A percentile compares a stretch with the other conserved stretches of the same genome.
Evolutionary conservation across 1,140 invertebrate species (phyloP).

Genomic region (Trypoxylus dichotomus): DNA sequence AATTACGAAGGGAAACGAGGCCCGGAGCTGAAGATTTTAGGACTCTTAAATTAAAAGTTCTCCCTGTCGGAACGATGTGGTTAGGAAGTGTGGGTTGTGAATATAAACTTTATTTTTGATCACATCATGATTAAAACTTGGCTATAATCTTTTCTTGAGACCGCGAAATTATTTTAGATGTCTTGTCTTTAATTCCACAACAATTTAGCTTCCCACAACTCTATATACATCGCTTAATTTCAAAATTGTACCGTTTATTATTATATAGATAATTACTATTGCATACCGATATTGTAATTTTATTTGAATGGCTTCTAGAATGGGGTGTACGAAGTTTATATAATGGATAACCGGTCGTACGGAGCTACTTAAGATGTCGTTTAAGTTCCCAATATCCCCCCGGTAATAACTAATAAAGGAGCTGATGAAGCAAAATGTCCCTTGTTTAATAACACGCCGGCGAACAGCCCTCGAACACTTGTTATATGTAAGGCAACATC

Average conservation of each 20-base stretch:
- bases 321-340: slow-evolving; percentile 20
- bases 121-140: no score
- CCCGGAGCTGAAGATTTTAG: background rate
- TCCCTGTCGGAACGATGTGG: background rate
- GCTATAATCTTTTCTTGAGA: no score
- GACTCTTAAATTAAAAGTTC: slow-evolving; percentile 8
- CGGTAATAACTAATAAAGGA: slow-evolving; percentile 30
- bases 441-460: slow-evolving; percentile 30
- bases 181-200: no score
- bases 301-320: background rate
- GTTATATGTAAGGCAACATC: slow-evolving; percentile 14
- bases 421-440: slow-evolving; percentile 30
- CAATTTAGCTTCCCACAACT: no score
- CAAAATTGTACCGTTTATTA: no score
- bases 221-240: no score
- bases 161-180: background rate
- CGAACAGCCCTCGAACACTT: slow-evolving; percentile 26
- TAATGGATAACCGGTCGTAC: slow-evolving; percentile 23
- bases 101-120: background rate
- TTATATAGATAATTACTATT: background rate
- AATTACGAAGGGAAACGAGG: slow-evolving; percentile 31
- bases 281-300: background rate
- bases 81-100: background rate
- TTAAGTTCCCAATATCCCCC: slow-evolving; percentile 13
- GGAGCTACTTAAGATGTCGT: slow-evolving; percentile 26